phyloP scores from a whole-genome alignment of 2,888 invertebrate species.

The Hydrotaea diabolus region DNA sequence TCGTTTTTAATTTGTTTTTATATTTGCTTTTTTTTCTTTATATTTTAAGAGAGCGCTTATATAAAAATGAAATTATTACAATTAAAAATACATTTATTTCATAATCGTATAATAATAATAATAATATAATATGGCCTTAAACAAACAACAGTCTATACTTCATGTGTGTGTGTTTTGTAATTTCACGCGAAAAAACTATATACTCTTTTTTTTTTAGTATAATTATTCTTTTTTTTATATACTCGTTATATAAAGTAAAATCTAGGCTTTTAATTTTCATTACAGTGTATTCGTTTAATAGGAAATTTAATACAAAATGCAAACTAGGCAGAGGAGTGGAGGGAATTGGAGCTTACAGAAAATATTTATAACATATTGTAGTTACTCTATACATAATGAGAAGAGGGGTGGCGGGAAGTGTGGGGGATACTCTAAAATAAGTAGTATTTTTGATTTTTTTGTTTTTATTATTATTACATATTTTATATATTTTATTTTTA shows the following conservation, averaged over 20 bases:
- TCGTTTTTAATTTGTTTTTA: conserved; percentile 3
- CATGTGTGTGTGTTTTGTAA: conserved; percentile 31
- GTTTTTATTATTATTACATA: not conserved
- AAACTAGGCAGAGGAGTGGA: not conserved
- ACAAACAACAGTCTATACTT: conserved; percentile 64
- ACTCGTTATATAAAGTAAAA: not conserved
- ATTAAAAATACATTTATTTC: conserved; percentile 26
- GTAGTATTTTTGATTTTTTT: conserved; percentile 20
- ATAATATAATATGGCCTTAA: conserved; percentile 54
- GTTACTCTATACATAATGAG: not conserved
- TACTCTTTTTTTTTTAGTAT: not conserved
- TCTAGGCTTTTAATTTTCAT: not conserved
- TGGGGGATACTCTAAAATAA: not conserved
- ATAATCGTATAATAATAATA: conserved; percentile 25
- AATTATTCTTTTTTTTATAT: not conserved
- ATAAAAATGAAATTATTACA: conserved; percentile 39
- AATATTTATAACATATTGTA: not conserved
- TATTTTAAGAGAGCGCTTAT: conserved; percentile 38
- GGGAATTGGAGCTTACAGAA: not conserved
- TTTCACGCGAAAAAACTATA: not conserved
- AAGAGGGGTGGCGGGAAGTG: too few relatives aligned
- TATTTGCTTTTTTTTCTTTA: not conserved
- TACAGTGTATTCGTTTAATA: not conserved
- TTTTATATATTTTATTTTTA: not conserved
- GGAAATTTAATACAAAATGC: conserved; percentile 15